Evolutionary conservation across 2,113 vertebrate species (phyloP), one percentile per base, ranked within the genome.

Genomic region (Meleagris gallopavo): DNA sequence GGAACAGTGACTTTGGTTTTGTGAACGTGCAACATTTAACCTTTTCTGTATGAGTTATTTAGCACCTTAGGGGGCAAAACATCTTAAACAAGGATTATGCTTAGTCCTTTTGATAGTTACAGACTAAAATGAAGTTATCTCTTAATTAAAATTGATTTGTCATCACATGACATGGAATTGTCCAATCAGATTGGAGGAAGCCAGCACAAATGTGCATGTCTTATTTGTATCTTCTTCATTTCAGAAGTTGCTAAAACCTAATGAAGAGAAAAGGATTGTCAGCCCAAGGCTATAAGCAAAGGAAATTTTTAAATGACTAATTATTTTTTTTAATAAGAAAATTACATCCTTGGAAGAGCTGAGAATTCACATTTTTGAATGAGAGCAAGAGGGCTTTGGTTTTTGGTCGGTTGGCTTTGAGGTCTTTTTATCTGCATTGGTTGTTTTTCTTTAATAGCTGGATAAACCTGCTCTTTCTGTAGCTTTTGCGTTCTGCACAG

Each of bases 31-130:
- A 61, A 12, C 29, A 29, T 70, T 89, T 52, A 82, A 57, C 32
- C 0, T 0, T 52, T 85, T 74, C 79, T 9, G 10, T 24, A 7
- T 0, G 0, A 91, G 48, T 15, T 71, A 50, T 25, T 72, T 61
- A 6, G 17, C 65, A 62, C 14, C 38, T 48, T 3, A 6, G 50
- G 30, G 38, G 40, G 15, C 2, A 72, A 61, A 69, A 40, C 17
- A 3, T 14, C 81, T 62, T 55, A 81, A 70, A 69, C 75, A 20
- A 8, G 43, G 48, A 36, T 43, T 87, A n/a, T 62, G 87, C 40
- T 40, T 55, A 70, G 55, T 73, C 48, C 65, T 65, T 77, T 73
- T 61, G 43, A 61, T 65, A 75, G 84, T 75, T 65, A 38, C 17
- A 43, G 20, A 66, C 45, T 55, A 72, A 72, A 93, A 65, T 38